Conservation (phyloP, 2,797 vertebrate genomes). For the Ctenopoma multispine region DNA sequence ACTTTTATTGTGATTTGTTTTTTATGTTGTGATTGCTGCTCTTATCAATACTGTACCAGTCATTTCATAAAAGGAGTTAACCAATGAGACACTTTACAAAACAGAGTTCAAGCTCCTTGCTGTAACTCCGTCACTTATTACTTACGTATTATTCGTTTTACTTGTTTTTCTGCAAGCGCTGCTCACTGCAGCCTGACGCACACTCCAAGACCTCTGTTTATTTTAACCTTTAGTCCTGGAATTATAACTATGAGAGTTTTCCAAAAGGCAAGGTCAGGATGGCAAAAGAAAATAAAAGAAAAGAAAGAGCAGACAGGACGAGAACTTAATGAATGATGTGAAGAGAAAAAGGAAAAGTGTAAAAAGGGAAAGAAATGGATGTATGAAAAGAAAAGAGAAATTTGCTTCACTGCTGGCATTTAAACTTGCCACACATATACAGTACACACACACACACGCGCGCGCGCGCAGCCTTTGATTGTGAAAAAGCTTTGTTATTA, state of each 20-base stretch:
- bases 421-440: constrained; percentile 21
- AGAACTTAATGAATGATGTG: constrained; percentile 23
- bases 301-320: not conserved
- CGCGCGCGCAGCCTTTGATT: not conserved
- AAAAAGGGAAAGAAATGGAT: not conserved
- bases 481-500: constrained; percentile 58
- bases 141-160: constrained; percentile 18
- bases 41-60: no score
- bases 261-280: constrained; percentile 21
- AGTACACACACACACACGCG: not conserved
- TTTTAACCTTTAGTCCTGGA: constrained; percentile 63
- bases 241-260: constrained; percentile 45
- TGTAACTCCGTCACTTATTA: constrained; percentile 49
- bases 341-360: not conserved
- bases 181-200: constrained; percentile 40
- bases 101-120: not conserved
- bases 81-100: no score
- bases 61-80: no score
- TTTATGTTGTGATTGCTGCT: no score
- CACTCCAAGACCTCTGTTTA: constrained; percentile 37
- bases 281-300: not conserved
- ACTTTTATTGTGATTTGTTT: no score
- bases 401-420: constrained; percentile 31
- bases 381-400: constrained; percentile 24
- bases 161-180: constrained; percentile 44